These are phyloP conservation scores for Tautogolabrus adspersus DNA, from an alignment of 2,113 vertebrate species.

Conservation along the genomic window DNA sequence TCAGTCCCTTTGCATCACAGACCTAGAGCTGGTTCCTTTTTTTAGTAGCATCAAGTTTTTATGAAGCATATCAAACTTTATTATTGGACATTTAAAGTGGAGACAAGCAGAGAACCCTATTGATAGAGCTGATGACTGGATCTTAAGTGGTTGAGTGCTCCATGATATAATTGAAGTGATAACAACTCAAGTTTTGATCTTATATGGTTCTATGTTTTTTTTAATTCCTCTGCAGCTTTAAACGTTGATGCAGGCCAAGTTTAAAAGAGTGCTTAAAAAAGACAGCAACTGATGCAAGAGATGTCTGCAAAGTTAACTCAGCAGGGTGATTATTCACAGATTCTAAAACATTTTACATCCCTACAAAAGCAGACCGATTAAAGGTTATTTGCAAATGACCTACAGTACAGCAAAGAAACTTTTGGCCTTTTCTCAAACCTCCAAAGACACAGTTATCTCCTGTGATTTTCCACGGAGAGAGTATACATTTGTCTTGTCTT, in stretches of 20 bases:
- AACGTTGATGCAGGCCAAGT: too few relatives aligned
- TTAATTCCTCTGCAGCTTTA: too few relatives aligned
- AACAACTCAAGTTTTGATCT: too few relatives aligned
- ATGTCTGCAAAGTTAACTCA: too few relatives aligned
- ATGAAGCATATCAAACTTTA: too few relatives aligned
- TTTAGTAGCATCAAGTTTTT: too few relatives aligned
- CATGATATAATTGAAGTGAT: too few relatives aligned
- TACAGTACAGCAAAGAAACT: neutral
- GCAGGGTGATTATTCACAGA: too few relatives aligned
- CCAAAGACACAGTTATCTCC: constrained; percentile 4
- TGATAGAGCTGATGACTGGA: neutral
- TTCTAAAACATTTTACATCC: neutral
- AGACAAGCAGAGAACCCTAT: neutral
- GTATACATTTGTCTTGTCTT: constrained; percentile 7
- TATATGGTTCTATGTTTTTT: too few relatives aligned
- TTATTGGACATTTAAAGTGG: neutral
- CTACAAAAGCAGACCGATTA: neutral
- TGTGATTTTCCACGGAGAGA: constrained; percentile 11
- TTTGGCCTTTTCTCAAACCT: constrained; percentile 6
- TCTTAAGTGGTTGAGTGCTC: too few relatives aligned
- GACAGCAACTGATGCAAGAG: too few relatives aligned
- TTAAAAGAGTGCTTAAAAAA: too few relatives aligned
- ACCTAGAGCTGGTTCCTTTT: neutral
- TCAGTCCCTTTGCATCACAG: neutral
- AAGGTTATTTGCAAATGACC: neutral